Evolutionary conservation across 1,140 invertebrate genomes (phyloP).

Genomic region (Lutraria rhynchaena): DNA sequence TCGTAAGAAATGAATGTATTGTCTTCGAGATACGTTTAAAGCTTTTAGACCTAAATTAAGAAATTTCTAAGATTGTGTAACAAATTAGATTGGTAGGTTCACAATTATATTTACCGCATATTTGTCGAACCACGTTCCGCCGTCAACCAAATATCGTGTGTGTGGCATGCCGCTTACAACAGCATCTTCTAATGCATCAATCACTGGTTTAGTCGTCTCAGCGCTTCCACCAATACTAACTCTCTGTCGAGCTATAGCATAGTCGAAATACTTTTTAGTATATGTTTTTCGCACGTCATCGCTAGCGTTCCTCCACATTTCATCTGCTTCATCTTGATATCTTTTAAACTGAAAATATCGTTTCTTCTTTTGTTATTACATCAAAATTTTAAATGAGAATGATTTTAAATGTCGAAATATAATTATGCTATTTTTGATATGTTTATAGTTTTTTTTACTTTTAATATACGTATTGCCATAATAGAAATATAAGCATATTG

Average conservation of each 20-base stretch:
- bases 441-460: too few relatives aligned
- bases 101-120: conserved; percentile 54
- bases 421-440: too few relatives aligned
- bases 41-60: too few relatives aligned
- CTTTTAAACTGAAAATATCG: conserved; percentile 59
- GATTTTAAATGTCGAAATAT: too few relatives aligned
- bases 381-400: too few relatives aligned
- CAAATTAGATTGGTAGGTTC: too few relatives aligned
- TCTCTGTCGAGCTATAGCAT: conserved; percentile 40
- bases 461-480: too few relatives aligned
- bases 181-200: conserved; percentile 68
- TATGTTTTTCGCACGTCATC: conserved; percentile 66
- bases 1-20: too few relatives aligned
- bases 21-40: too few relatives aligned
- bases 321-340: conserved; percentile 62
- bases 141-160: conserved; percentile 67
- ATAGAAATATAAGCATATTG: too few relatives aligned
- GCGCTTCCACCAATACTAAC: not conserved
- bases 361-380: too few relatives aligned
- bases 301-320: conserved; percentile 65
- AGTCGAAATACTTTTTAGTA: conserved; percentile 59
- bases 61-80: too few relatives aligned
- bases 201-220: conserved; percentile 63
- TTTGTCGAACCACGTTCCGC: conserved; percentile 66
- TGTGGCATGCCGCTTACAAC: conserved; percentile 61